Percentiles rank a stretch among this genome's conserved stretches.
phyloP scores from a whole-genome alignment of 2,888 invertebrate species.

The Andrena trimmerana region DNA sequence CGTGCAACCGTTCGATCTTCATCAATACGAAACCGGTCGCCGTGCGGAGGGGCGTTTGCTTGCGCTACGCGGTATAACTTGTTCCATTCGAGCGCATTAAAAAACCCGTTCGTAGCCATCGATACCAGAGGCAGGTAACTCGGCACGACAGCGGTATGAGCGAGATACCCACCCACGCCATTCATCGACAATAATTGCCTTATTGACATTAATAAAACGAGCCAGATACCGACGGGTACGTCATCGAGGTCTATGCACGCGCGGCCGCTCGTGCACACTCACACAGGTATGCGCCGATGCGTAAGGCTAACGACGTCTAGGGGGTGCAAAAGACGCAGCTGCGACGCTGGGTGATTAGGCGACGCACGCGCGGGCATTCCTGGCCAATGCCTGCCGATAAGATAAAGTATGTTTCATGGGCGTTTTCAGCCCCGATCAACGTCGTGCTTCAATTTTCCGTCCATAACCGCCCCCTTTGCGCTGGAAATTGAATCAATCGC shows the following conservation, averaged over 20 bases:
- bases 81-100: conserved; percentile 56
- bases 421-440: conserved; percentile 28
- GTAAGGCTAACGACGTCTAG: not conserved
- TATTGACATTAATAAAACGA: conserved; percentile 84
- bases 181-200: conserved; percentile 81
- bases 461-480: conserved; percentile 47
- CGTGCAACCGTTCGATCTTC: conserved; percentile 2
- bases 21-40: conserved; percentile 10
- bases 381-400: conserved; percentile 32
- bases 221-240: conserved; percentile 73
- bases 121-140: conserved; percentile 73
- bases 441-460: conserved; percentile 49
- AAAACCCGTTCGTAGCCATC: conserved; percentile 72
- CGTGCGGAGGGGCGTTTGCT: not conserved
- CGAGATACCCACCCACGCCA: conserved; percentile 78
- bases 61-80: conserved; percentile 13
- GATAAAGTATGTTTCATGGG: conserved; percentile 42
- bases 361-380: conserved; percentile 5
- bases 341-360: conserved; percentile 41
- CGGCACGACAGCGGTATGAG: conserved; percentile 74
- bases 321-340: conserved; percentile 7
- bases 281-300: not conserved
- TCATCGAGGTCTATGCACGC: conserved; percentile 62
- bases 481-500: conserved; percentile 60
- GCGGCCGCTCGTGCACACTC: not conserved